phyloP scores from a whole-genome alignment of 2,113 vertebrate genomes.

The Craseonycteris thonglongyai region DNA sequence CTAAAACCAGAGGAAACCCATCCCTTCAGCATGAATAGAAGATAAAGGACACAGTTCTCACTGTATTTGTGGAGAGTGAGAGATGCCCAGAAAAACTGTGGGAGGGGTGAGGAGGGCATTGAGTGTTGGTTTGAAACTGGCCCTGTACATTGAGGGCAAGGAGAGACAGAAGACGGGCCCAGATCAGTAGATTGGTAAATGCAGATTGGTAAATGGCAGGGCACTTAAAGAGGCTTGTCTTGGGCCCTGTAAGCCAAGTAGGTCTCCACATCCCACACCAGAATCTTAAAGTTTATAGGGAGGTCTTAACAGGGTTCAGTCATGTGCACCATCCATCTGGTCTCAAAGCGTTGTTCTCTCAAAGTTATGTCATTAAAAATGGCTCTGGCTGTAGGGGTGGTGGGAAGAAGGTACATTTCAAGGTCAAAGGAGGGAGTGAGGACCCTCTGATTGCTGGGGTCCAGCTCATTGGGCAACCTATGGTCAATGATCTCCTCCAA shows the following conservation, averaged over 20 bases:
- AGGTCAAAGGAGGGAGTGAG: background rate
- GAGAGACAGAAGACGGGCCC: background rate
- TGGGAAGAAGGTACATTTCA: too few species aligned
- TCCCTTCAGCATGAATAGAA: background rate
- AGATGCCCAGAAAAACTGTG: background rate
- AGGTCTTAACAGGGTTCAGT: background rate
- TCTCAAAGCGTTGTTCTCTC: too few species aligned
- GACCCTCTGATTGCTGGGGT: background rate
- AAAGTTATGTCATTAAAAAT: background rate
- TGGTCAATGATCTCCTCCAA: background rate
- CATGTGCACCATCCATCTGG: background rate
- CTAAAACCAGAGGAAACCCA: background rate
- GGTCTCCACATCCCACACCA: background rate
- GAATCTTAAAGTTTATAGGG: background rate
- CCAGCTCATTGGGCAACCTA: background rate
- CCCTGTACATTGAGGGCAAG: background rate
- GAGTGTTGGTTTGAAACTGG: too few species aligned
- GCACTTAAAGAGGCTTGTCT: background rate
- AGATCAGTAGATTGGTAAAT: too few species aligned
- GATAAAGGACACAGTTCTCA: background rate
- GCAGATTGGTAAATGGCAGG: fast-evolving
- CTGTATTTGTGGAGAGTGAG: background rate
- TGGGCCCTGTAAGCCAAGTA: too few species aligned
- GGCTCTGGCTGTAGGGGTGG: background rate
- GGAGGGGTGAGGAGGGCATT: background rate